A percentile compares a stretch with the other conserved stretches of the same genome.
Evolutionary conservation across 2,113 vertebrate species (phyloP).

Genomic region (Garra rufa): DNA sequence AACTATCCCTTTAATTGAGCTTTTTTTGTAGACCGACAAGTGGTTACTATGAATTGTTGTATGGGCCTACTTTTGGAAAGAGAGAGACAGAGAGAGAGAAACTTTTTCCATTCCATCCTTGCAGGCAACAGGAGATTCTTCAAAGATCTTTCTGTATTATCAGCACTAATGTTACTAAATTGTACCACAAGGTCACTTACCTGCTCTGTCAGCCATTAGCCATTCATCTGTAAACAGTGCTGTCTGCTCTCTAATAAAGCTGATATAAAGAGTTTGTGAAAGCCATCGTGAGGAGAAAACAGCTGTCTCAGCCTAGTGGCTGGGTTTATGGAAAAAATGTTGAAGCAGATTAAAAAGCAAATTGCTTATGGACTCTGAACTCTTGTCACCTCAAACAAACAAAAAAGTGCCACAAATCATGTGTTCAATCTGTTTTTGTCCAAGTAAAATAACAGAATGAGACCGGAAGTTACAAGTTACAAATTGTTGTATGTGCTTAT

Average conservation of each 20-base stretch:
- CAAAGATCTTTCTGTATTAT: neutral
- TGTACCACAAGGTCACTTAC: neutral
- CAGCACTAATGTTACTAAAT: neutral
- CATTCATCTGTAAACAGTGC: neutral
- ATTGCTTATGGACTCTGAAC: neutral
- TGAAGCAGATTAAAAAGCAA: neutral
- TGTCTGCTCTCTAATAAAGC: neutral
- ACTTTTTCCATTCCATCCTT: neutral
- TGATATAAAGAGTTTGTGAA: neutral
- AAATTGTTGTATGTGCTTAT: too few relatives aligned
- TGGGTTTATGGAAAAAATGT: neutral
- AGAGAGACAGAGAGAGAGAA: too few relatives aligned
- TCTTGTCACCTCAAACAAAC: too few relatives aligned
- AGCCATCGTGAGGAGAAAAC: neutral
- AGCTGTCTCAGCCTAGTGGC: neutral
- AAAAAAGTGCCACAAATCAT: too few relatives aligned
- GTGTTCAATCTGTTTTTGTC: too few relatives aligned
- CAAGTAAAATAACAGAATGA: too few relatives aligned
- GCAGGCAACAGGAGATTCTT: neutral
- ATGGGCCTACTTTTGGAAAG: neutral
- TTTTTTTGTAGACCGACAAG: neutral
- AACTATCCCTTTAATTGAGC: neutral
- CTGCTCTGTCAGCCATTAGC: conserved; percentile 1
- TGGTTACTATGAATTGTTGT: neutral
- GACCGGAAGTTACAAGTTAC: too few relatives aligned